phyloP scores from a whole-genome alignment of 1,140 invertebrate species.

The Trichonephila clavipes region DNA sequence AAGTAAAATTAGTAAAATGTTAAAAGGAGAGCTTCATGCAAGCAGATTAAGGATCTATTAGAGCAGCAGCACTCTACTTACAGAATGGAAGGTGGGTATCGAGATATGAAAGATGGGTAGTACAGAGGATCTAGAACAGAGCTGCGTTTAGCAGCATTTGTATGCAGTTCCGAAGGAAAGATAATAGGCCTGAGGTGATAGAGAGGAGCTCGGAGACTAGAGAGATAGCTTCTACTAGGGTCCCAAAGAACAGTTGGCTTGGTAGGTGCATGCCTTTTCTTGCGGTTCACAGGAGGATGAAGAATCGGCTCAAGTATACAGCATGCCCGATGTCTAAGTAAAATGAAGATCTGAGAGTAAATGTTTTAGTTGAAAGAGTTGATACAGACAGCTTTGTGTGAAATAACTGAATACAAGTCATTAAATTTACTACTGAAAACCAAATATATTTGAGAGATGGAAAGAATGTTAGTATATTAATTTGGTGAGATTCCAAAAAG shows the following conservation, averaged over 20 bases:
- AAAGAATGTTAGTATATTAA: background rate
- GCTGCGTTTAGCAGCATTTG: slow-evolving; percentile 15
- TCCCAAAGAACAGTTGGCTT: slow-evolving; percentile 68
- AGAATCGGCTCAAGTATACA: slow-evolving; percentile 59
- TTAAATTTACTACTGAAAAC: background rate
- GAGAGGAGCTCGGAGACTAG: slow-evolving; percentile 58
- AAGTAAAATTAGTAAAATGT: no score
- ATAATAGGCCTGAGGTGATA: slow-evolving; percentile 72
- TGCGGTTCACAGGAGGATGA: slow-evolving; percentile 53
- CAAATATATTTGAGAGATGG: background rate
- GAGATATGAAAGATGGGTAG: slow-evolving; percentile 74
- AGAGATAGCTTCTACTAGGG: slow-evolving; percentile 68
- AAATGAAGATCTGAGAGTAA: slow-evolving; percentile 52
- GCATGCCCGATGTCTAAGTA: slow-evolving; percentile 71
- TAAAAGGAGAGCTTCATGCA: background rate
- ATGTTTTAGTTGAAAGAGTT: background rate
- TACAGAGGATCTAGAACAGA: slow-evolving; percentile 70
- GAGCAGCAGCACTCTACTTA: slow-evolving; percentile 62
- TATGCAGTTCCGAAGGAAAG: slow-evolving; percentile 65
- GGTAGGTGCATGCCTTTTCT: slow-evolving; percentile 63
- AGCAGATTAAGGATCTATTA: background rate
- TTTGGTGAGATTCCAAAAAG: no score
- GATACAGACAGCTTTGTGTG: background rate
- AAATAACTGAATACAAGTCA: background rate
- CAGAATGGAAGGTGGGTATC: slow-evolving; percentile 76